These are phyloP conservation scores for Noctua janthina DNA, from an alignment of 2,888 invertebrate genomes.

Conservation along the genomic window DNA sequence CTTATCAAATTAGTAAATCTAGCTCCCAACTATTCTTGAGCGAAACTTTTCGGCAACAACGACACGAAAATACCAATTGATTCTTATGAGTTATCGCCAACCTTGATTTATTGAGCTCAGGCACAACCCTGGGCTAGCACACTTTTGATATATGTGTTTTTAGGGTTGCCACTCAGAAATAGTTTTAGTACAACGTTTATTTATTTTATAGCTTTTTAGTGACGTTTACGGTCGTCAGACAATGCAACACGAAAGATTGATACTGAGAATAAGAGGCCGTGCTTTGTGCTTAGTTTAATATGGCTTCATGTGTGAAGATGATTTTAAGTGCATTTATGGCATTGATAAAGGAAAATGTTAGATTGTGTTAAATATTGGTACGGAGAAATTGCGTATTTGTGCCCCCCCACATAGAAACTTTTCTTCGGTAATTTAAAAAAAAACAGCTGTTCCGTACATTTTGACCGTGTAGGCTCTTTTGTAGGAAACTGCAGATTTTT, in stretches of 20 bases:
- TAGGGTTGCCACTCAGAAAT: conserved; percentile 77
- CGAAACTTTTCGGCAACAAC: conserved; percentile 69
- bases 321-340: background rate
- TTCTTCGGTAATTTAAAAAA: too few relatives aligned
- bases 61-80: conserved; percentile 73
- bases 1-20: conserved; percentile 48
- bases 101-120: conserved; percentile 80
- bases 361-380: background rate
- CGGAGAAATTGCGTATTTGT: background rate
- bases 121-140: conserved; percentile 71
- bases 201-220: conserved; percentile 72
- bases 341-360: background rate
- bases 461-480: too few relatives aligned
- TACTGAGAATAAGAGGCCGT: conserved; percentile 43
- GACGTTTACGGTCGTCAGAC: conserved; percentile 60
- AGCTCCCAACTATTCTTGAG: conserved; percentile 54
- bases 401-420: too few relatives aligned
- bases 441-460: too few relatives aligned
- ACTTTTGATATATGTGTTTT: conserved; percentile 80
- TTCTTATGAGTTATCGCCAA: conserved; percentile 72
- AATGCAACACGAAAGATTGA: conserved; percentile 58
- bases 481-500: too few relatives aligned
- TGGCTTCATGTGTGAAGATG: conserved; percentile 1
- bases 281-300: conserved; percentile 20
- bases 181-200: conserved; percentile 76